Base-by-base conservation (phyloP, 30 jellyfish, hydroid and myxozoan species). In the Pelagia noctiluca region DNA sequence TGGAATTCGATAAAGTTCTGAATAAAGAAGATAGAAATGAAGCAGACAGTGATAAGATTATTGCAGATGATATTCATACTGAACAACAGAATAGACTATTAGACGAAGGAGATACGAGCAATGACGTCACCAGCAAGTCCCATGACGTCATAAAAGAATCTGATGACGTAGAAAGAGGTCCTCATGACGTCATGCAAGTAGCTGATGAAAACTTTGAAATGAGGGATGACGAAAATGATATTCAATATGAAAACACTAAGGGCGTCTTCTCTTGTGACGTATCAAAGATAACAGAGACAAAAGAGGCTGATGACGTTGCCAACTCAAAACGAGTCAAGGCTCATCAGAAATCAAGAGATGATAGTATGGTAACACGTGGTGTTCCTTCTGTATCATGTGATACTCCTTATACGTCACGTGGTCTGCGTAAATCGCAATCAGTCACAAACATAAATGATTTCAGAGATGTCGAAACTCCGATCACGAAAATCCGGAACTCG, bases 391-490 rank as follows among this genome's bases (percentile, higher is more conserved):
- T n/a, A n/a, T n/a, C n/a, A n/a, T n/a, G n/a, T n/a, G n/a, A n/a
- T n/a, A n/a, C n/a, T n/a, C n/a, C n/a, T n/a, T n/a, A n/a, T n/a
- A n/a, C n/a, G 68, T 3, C 12, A 52, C 28, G 68, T 8, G 68
- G 68, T 8, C 68, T 52, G 2, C 68, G 68, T 5, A 52, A 52
- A 52, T 3, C 68, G 2, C 68, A 52, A 19, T 80, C 90, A n/a
- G 71, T 50, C 7, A 72, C 82, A 16, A 65, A 80, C 26, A 34
- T 80, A 33, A 80, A 8, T 19, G 90, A 80, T 77, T 47, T 1
- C 18, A 29, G 53, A 60, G 1, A 18, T 2, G 30, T 53, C 32
- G 83, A 42, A 5, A 35, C 33, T 48, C 49, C 82, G 61, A 69
- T 47, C 50, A 50, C 50, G 30, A 67, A 73, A 0, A 72, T 54